phyloP scores from a whole-genome alignment of 1,140 invertebrate species.

The Diorhabda carinulata region DNA sequence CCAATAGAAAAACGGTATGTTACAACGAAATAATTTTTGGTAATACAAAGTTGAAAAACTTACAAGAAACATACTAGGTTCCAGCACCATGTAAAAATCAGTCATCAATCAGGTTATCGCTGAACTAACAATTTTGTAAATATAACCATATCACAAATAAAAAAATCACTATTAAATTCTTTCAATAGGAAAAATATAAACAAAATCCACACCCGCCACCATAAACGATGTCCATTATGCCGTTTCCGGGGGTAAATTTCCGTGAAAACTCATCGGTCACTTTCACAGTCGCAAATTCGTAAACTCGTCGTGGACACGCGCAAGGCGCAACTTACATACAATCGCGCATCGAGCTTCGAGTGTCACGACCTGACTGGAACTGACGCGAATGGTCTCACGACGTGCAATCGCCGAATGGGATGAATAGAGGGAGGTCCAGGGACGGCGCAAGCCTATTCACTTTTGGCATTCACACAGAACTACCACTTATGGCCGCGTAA shows the following conservation, averaged over 20 bases:
- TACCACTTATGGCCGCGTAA: no score
- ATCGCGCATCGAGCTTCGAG: conserved; percentile 10
- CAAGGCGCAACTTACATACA: neutral
- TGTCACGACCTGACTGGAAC: conserved; percentile 12
- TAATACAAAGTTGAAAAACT: neutral
- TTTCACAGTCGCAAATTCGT: neutral
- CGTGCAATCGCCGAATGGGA: conserved; percentile 8
- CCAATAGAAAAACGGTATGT: no score
- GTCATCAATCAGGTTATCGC: conserved; percentile 1
- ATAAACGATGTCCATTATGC: neutral
- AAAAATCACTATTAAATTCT: neutral
- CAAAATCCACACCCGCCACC: neutral
- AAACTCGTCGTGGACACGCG: neutral
- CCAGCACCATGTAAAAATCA: conserved; percentile 16
- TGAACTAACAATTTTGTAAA: neutral
- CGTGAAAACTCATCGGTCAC: conserved; percentile 1
- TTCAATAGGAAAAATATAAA: neutral
- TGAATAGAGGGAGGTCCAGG: conserved; percentile 8
- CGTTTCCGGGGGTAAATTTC: neutral
- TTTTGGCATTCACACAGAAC: no score
- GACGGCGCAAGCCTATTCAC: neutral
- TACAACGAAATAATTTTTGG: neutral
- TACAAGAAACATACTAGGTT: conserved; percentile 19
- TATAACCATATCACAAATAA: neutral
- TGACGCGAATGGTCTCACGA: conserved; percentile 5